phyloP scores from a whole-genome alignment of 64 coral and sea anemone genomes.

The Stylophora pistillata region DNA sequence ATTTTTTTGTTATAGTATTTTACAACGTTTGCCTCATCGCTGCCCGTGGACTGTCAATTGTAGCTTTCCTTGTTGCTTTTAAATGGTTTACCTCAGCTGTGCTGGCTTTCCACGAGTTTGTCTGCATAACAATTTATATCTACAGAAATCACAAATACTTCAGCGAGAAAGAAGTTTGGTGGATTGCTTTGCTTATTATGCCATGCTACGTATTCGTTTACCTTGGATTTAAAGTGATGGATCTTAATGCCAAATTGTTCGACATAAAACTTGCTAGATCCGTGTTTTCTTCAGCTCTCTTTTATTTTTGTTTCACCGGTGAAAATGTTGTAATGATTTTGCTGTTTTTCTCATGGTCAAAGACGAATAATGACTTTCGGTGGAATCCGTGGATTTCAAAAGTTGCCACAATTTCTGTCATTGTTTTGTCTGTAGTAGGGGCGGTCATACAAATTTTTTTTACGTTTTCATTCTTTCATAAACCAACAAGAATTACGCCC shows the following conservation, averaged over 20 bases:
- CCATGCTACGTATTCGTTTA: conserved; percentile 65
- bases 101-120: conserved; percentile 24
- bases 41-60: conserved; percentile 51
- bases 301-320: conserved; percentile 30
- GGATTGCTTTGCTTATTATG: conserved; percentile 48
- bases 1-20: conserved; percentile 24
- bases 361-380: neutral
- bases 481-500: neutral
- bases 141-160: conserved; percentile 49
- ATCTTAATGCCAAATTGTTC: conserved; percentile 35
- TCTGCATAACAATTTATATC: conserved; percentile 46
- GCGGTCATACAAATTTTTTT: conserved; percentile 39
- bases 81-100: conserved; percentile 53
- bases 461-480: conserved; percentile 38
- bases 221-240: conserved; percentile 66
- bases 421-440: conserved; percentile 42
- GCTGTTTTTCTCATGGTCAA: conserved; percentile 51
- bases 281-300: conserved; percentile 42
- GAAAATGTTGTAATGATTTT: conserved; percentile 58
- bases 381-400: conserved; percentile 26
- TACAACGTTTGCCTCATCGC: conserved; percentile 58
- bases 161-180: conserved; percentile 54
- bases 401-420: conserved; percentile 17
- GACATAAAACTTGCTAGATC: conserved; percentile 57
- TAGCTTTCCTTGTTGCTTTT: conserved; percentile 45